Base-by-base conservation (phyloP, 2,888 invertebrate species). In the Drosophila nigricruria region DNA sequence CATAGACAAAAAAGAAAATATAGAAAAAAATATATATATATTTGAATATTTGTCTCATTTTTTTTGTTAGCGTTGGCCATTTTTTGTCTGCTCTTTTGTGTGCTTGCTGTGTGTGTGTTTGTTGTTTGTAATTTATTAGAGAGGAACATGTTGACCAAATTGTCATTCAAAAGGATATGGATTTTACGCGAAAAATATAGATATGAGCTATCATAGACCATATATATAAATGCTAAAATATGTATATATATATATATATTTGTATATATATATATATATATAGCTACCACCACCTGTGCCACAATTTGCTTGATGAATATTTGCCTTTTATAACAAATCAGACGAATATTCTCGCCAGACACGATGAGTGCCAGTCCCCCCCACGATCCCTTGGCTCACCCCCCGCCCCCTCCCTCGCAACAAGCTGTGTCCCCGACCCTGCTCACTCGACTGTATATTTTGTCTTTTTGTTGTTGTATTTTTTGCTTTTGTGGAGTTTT, bases 101-200 rank as follows among this genome's bases (percentile, higher is more conserved):
- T 42, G 59, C 49, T 20, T 23, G 32, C 84, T 52, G 38, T 53
- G 30, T 45, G 40, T 57, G 34, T 57, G 60, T 64, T 50, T 60
- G 53, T 76, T 79, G 80, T 88, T 84, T 88, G 88, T 86, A 84
- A 84, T 84, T 84, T 84, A 84, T 84, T 84, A 84, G 84, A 86
- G 86, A 81, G 84, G 79, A 89, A 84, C 85, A 89, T 86, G 89
- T 86, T 84, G 89, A 88, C 88, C 86, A 86, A 89, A 86, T 86
- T 86, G 86, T 89, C 89, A 89, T 86, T 86, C 88, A 86, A 86
- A 89, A 81, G 89, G 85, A 82, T 87, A 88, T 52, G 62, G 77
- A 81, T 69, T 74, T 77, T 43, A 40, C 45, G 60, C 62, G 59
- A 71, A 81, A 78, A 66, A 78, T 67, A 62, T 62, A 78, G 78